Conservation (phyloP, 2,113 vertebrate genomes). For the Mesocricetus auratus region DNA sequence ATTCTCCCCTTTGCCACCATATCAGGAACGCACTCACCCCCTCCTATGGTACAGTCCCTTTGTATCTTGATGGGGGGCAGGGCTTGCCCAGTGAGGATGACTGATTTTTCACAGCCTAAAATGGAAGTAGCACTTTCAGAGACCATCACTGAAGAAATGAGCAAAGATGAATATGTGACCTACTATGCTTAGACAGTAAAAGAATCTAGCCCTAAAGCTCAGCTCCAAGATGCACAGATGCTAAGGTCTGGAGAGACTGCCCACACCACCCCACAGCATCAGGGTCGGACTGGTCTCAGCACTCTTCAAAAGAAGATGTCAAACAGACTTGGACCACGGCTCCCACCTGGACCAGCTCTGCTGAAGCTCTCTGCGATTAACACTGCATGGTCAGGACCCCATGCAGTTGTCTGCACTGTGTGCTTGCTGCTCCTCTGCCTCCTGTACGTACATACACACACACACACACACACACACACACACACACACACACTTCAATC, state of each 20-base stretch:
- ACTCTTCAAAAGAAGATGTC: background rate
- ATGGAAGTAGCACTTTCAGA: background rate
- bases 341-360: background rate
- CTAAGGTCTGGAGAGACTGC: constrained; percentile 81
- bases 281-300: constrained; percentile 53
- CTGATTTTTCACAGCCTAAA: background rate
- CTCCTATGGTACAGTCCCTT: background rate
- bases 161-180: constrained; percentile 85
- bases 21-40: background rate
- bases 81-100: background rate
- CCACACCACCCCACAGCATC: constrained; percentile 84
- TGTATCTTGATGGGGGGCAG: background rate
- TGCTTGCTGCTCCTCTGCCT: too few species aligned
- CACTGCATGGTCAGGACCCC: background rate
- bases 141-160: background rate
- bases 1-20: background rate
- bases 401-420: background rate
- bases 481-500: background rate
- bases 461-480: background rate
- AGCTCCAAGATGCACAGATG: constrained; percentile 83
- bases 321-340: background rate
- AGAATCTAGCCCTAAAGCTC: constrained; percentile 71
- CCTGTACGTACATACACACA: background rate
- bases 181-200: constrained; percentile 84
- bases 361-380: background rate